Percentiles rank a stretch among this genome's conserved stretches.
Evolutionary conservation across 1,140 invertebrate species (phyloP).

Genomic region (Heterodera schachtii): DNA sequence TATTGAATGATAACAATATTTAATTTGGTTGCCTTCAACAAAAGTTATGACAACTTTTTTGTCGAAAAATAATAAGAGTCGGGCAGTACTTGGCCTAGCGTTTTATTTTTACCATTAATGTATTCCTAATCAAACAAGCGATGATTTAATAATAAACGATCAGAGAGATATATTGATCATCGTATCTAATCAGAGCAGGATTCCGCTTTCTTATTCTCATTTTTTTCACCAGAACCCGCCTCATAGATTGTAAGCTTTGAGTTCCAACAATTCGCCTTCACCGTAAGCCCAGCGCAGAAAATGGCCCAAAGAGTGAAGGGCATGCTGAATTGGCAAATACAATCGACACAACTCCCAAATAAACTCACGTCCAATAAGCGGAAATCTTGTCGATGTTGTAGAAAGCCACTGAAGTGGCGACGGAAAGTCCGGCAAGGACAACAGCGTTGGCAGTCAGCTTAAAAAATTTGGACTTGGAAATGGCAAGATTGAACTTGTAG

Average conservation of each 20-base stretch:
- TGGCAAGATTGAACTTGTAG: background rate
- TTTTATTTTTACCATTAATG: too few species aligned
- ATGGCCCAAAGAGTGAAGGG: conserved; percentile 17
- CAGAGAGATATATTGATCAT: too few species aligned
- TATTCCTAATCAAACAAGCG: too few species aligned
- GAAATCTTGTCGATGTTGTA: conserved; percentile 62
- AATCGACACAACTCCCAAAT: background rate
- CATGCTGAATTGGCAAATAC: background rate
- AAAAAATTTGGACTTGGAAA: conserved; percentile 24
- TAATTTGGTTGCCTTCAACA: too few species aligned
- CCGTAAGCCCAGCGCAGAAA: background rate
- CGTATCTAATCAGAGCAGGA: background rate
- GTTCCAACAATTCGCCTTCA: background rate
- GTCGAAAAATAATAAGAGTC: too few species aligned
- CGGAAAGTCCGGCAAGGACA: conserved; percentile 48
- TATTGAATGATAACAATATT: too few species aligned
- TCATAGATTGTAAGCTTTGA: too few species aligned
- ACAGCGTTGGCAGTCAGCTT: conserved; percentile 52
- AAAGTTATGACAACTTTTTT: too few species aligned
- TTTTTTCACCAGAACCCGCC: too few species aligned
- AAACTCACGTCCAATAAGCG: conserved; percentile 50
- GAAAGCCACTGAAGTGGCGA: conserved; percentile 56
- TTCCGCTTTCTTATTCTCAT: background rate
- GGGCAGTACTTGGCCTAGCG: too few species aligned
- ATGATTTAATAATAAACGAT: too few species aligned